Evolutionary conservation across 2,113 vertebrate species (phyloP).

Genomic region (Chloroceryle aenea): DNA sequence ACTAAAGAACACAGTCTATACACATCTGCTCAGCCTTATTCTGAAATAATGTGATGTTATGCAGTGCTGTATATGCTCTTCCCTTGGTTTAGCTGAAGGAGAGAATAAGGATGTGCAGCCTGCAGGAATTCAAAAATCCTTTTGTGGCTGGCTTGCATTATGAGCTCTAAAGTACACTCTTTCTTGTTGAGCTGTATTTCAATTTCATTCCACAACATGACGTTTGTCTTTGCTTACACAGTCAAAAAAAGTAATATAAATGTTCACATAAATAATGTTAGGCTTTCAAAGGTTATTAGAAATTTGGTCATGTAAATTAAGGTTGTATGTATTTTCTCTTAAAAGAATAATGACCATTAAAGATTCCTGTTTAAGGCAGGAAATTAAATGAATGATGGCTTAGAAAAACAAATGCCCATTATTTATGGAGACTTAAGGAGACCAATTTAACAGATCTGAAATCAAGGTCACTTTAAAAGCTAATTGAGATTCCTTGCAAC

Average conservation of each 20-base stretch:
- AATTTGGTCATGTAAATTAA: conserved; percentile 34
- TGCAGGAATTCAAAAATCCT: not conserved
- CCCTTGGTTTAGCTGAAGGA: not conserved
- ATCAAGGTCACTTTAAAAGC: conserved; percentile 67
- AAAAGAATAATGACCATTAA: conserved; percentile 29
- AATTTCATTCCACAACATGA: not conserved
- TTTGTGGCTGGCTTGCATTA: not conserved
- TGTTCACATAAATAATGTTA: conserved; percentile 9
- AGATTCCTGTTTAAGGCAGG: conserved; percentile 19
- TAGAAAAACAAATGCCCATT: conserved; percentile 60
- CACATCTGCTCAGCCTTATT: not conserved
- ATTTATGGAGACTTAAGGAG: conserved; percentile 63
- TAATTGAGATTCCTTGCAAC: conserved; percentile 72
- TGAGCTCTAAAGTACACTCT: not conserved
- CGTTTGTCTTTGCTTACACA: conserved; percentile 11
- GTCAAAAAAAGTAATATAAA: not conserved
- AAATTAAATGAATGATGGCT: conserved; percentile 42
- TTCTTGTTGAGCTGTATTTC: not conserved
- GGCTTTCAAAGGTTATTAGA: conserved; percentile 38
- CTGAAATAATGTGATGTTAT: not conserved
- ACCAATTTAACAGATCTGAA: conserved; percentile 65
- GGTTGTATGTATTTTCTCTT: conserved; percentile 10
- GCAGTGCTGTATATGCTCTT: not conserved
- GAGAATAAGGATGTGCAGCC: not conserved
- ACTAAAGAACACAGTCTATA: not conserved